Evolutionary conservation across 2,113 vertebrate species (phyloP), one percentile per base, ranked within the genome.

Genomic region (Agelaius phoeniceus): DNA sequence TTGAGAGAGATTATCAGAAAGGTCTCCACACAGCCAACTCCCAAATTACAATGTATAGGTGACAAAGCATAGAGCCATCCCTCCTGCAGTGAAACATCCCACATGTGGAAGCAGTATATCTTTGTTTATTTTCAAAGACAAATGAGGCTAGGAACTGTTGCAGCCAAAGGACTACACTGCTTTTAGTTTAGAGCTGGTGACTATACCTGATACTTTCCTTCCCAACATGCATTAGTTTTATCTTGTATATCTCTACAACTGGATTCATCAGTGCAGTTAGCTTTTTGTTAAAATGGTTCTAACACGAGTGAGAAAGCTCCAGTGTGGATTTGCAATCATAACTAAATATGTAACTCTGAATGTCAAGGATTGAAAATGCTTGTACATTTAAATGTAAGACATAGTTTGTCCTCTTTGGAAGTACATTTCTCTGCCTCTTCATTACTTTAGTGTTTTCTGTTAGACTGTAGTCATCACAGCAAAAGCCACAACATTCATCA

Each of bases 171-270:
- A 11, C 24, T 77, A 31, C 21, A 15, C 6, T 41, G 16, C 22
- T 89, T 94, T 81, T 78, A 39, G 39, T 33, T 35, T 35, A 72
- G 39, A 78, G 58, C 30, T 75, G 69, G 15, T 63, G 19, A 19
- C 31, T 93, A 3, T 55, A 69, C 8, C 23, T 63, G 43, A 27
- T 66, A 22, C 6, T 54, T 80, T 17, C 28, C 11, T 85, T 69
- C n/a, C 51, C 48, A 87, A 30, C 0, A 1, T 6, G 2, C 18
- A 37, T 43, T 33, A 43, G 26, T 21, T 6, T 5, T 68, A 11
- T 8, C n/a, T 62, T 54, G 23, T 52, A 12, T 54, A 46, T 46
- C 27, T 90, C 63, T 76, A 26, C 30, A 84, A 20, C 20, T 58
- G 44, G 13, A 54, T 77, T 67, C 28, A 37, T 2, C 54, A 20